Evolutionary conservation across 2,888 invertebrate species (phyloP).

Genomic region (Eustalomyia histrio): DNA sequence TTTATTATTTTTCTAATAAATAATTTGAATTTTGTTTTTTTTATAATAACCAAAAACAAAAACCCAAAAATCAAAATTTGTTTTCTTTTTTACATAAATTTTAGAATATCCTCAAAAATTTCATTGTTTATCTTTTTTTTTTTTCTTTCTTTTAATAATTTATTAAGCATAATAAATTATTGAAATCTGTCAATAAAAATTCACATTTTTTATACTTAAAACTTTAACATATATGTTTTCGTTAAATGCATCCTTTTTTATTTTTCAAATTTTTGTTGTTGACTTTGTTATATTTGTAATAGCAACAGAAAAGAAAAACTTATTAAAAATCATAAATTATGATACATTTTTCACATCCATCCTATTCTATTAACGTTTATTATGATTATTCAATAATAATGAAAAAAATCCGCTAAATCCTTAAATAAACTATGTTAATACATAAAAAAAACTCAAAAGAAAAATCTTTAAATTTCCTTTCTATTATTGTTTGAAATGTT

Average conservation of each 20-base stretch:
- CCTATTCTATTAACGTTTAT: constrained; percentile 65
- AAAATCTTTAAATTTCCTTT: constrained; percentile 49
- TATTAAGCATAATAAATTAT: background rate
- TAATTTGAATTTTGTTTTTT: constrained; percentile 72
- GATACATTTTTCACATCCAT: constrained; percentile 45
- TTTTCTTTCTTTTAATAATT: constrained; percentile 20
- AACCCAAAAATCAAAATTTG: constrained; percentile 50
- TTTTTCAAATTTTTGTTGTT: constrained; percentile 49
- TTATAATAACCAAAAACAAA: constrained; percentile 67
- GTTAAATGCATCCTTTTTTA: constrained; percentile 3
- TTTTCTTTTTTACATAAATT: constrained; percentile 51
- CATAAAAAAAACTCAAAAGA: constrained; percentile 57
- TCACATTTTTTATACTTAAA: background rate
- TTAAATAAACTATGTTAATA: constrained; percentile 66
- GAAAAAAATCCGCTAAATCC: constrained; percentile 63
- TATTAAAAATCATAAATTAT: constrained; percentile 39
- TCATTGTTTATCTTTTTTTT: constrained; percentile 45
- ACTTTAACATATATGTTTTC: background rate
- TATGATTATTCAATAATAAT: constrained; percentile 65
- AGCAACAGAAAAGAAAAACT: constrained; percentile 43
- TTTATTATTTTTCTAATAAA: constrained; percentile 75
- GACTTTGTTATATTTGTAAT: constrained; percentile 59
- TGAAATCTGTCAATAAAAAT: constrained; percentile 7
- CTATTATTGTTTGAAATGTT: constrained; percentile 53
- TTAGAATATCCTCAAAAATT: constrained; percentile 27